Evolutionary conservation across 2,113 vertebrate species (phyloP).

Genomic region (Etheostoma spectabile): DNA sequence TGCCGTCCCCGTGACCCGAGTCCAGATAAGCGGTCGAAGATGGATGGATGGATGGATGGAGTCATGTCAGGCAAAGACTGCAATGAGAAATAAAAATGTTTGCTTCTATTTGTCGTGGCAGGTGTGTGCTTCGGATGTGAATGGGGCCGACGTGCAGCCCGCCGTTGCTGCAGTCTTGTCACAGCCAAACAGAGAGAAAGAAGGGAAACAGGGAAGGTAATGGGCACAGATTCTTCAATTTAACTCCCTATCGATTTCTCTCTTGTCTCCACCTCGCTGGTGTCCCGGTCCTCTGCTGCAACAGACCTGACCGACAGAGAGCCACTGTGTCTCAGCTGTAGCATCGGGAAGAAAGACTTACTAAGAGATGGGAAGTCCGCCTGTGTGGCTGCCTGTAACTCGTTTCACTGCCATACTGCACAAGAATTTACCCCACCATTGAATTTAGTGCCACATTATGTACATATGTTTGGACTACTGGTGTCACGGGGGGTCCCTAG

Average conservation of each 20-base stretch:
- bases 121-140: constrained; percentile 25
- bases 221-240: constrained; percentile 80
- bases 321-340: constrained; percentile 46
- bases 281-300: constrained; percentile 53
- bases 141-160: constrained; percentile 11
- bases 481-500: too few relatives aligned
- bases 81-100: neutral
- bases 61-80: neutral
- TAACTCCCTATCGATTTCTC: constrained; percentile 79
- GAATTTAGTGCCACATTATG: neutral
- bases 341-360: constrained; percentile 20
- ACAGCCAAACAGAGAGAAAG: constrained; percentile 45
- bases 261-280: constrained; percentile 61
- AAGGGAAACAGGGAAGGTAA: constrained; percentile 77
- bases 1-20: too few relatives aligned
- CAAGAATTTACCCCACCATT: neutral
- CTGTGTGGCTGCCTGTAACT: constrained; percentile 6
- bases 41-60: too few relatives aligned
- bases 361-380: constrained; percentile 33
- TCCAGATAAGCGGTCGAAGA: too few relatives aligned
- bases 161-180: constrained; percentile 47
- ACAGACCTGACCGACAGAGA: constrained; percentile 54
- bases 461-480: neutral
- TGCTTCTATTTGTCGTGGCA: neutral
- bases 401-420: constrained; percentile 1